Evolutionary conservation across 2,797 vertebrate species (phyloP).

Genomic region (Aplochiton taeniatus): DNA sequence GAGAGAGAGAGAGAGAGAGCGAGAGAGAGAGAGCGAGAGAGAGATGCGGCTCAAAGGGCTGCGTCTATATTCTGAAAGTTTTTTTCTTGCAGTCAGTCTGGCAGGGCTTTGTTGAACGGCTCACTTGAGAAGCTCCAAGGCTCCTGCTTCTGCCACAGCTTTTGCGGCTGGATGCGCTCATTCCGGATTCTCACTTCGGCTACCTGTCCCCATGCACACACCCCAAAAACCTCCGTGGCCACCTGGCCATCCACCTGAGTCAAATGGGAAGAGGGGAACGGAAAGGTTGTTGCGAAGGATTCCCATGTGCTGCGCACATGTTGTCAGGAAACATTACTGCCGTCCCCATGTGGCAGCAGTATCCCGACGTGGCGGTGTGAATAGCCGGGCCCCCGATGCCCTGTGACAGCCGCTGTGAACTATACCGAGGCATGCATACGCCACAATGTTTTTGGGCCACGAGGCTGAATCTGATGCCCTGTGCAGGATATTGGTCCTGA

Average conservation of each 20-base stretch:
- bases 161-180: slow-evolving; percentile 25
- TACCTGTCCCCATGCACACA: slow-evolving; percentile 42
- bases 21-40: slow-evolving; percentile 29
- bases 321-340: slow-evolving; percentile 46
- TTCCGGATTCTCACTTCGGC: slow-evolving; percentile 51
- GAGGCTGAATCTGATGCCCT: slow-evolving; percentile 54
- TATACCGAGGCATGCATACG: slow-evolving; percentile 52
- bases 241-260: slow-evolving; percentile 8
- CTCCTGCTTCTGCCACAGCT: slow-evolving; percentile 22
- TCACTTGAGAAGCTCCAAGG: slow-evolving; percentile 44
- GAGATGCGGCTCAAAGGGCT: slow-evolving; percentile 48
- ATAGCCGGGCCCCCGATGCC: slow-evolving; percentile 36
- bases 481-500: slow-evolving; percentile 46
- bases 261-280: slow-evolving; percentile 7
- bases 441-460: slow-evolving; percentile 57
- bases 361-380: slow-evolving; percentile 27
- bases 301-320: not conserved
- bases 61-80: slow-evolving; percentile 58
- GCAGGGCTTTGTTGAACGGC: slow-evolving; percentile 54
- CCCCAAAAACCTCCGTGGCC: not conserved
- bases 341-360: slow-evolving; percentile 42
- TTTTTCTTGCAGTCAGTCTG: slow-evolving; percentile 58
- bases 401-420: slow-evolving; percentile 52
- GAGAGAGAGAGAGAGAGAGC: slow-evolving; percentile 61
- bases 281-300: no score